Conservation (phyloP, 2,113 vertebrate genomes). For the Sclerurus mexicanus region DNA sequence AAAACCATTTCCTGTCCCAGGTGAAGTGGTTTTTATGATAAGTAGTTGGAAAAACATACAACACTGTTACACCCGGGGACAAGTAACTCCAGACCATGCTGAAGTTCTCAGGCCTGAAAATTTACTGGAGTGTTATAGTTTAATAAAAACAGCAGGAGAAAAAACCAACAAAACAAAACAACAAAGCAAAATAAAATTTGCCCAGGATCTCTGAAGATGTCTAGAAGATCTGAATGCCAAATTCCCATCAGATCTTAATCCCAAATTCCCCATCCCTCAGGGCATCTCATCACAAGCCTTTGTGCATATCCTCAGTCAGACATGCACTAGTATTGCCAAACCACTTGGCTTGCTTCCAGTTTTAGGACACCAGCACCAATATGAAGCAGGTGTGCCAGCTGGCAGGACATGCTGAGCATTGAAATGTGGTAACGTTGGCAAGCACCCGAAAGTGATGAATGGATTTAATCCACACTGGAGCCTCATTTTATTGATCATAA, state of each 20-base stretch:
- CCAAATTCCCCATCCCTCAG: neutral
- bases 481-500: neutral
- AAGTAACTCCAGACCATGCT: neutral
- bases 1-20: conserved; percentile 30
- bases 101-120: neutral
- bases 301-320: neutral
- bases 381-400: conserved; percentile 24
- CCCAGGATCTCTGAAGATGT: neutral
- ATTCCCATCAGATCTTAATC: neutral
- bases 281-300: neutral
- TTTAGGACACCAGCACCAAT: conserved; percentile 32
- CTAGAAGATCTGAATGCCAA: neutral
- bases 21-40: conserved; percentile 43
- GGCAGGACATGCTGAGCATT: neutral
- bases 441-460: neutral
- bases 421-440: neutral
- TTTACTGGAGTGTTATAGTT: neutral
- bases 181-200: neutral
- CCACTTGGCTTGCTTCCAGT: neutral
- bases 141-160: neutral
- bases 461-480: conserved; percentile 1
- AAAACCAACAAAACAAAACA: neutral
- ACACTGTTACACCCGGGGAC: neutral
- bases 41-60: conserved; percentile 44
- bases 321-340: neutral